phyloP scores from a whole-genome alignment of 2,113 vertebrate species.

The Taxidea taxus region DNA sequence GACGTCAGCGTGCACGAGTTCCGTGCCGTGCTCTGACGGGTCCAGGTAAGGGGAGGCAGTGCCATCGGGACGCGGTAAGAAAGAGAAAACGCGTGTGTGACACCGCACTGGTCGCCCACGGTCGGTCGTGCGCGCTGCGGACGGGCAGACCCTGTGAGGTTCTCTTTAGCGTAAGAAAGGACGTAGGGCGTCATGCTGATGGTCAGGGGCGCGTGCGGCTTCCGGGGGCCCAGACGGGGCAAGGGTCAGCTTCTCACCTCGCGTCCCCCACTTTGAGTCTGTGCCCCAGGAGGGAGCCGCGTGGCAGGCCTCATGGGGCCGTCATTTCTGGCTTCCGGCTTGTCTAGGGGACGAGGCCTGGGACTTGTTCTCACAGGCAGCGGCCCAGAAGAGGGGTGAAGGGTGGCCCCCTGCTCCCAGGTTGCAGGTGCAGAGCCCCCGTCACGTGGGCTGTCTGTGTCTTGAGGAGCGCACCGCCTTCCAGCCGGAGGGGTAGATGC shows the following conservation, averaged over 20 bases:
- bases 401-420: not conserved
- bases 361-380: not conserved
- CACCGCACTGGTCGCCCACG: accelerated
- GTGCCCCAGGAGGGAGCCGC: accelerated
- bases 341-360: not conserved
- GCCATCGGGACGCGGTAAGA: accelerated
- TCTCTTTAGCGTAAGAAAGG: not conserved
- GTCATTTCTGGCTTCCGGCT: not conserved
- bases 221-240: too few species aligned
- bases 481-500: not conserved
- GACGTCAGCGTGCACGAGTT: too few species aligned
- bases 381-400: not conserved
- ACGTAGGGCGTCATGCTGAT: accelerated
- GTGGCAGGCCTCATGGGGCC: accelerated
- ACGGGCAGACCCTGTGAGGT: not conserved
- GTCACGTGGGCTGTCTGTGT: not conserved
- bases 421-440: not conserved
- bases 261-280: too few species aligned
- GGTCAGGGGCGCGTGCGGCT: too few species aligned
- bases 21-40: accelerated
- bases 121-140: accelerated
- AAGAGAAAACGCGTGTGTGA: accelerated
- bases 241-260: accelerated
- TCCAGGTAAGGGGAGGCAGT: not conserved
- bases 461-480: not conserved